Base-by-base conservation (phyloP, 2,888 invertebrate genomes). In the Ophraella communa region DNA sequence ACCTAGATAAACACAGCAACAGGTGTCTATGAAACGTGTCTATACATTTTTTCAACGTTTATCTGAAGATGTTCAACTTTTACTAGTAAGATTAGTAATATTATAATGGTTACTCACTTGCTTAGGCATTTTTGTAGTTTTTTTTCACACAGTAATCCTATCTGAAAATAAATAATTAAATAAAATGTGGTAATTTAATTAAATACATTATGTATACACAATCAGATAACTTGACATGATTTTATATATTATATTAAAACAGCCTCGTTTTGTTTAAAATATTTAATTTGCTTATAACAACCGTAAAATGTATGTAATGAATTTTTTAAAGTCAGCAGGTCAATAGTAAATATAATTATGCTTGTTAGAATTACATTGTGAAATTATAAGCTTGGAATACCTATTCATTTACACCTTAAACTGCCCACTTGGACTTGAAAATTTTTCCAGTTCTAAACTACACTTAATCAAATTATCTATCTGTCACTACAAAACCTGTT, bases 51-150 rank as follows among this genome's bases (percentile, higher is more conserved):
- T 23, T 14, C 47, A 30, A 30, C 30, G 30, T 39, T 39, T 39
- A 39, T 39, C 17, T 2, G 39, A 39, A 39, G 39, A 39, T 39
- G 39, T 39, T 39, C n/a, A 39, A 17, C 4, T 39, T 39, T 14
- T 1, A 35, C 4, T 39, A 14, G 14, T 14, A 39, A 4, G 8
- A 4, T 7, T 39, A 5, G 5, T 39, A 4, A 7, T 3, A 14
- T n/a, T n/a, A 4, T 52, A 56, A n/a, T 20, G 20, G 27, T 45
- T 33, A 70, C 77, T 76, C 73, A 78, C 78, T 71, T 77, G 76
- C 74, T 78, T 78, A 62, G 78, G 78, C 78, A 78, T 78, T 71
- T 73, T 76, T 73, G 81, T 81, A 82, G 81, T 14, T 60, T n/a
- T 52, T 24, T 44, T 27, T 53, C 39, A 17, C 17, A 14, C 14